Conservation (phyloP, 2,888 invertebrate genomes). For the Phymatocera aterrima region DNA sequence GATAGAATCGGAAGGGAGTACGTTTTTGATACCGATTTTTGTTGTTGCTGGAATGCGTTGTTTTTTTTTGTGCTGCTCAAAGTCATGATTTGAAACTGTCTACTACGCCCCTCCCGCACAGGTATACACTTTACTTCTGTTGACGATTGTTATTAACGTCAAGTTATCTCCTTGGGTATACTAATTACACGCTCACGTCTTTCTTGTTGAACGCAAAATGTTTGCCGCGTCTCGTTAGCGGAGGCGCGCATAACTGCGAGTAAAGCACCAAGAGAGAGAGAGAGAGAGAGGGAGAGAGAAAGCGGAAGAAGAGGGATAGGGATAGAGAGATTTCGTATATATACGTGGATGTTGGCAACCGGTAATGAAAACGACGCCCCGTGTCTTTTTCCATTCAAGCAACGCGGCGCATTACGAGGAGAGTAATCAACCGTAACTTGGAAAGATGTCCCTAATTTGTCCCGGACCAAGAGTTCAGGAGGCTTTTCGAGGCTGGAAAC, state of each 20-base stretch:
- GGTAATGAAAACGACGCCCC: conserved; percentile 45
- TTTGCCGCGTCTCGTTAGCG: conserved; percentile 31
- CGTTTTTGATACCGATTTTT: too few species aligned
- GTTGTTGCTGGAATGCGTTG: too few species aligned
- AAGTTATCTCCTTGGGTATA: neutral
- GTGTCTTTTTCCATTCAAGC: conserved; percentile 39
- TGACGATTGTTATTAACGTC: conserved; percentile 24
- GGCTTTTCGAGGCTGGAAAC: neutral
- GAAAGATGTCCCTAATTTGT: conserved; percentile 64
- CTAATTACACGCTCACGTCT: conserved; percentile 18
- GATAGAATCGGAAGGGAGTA: too few species aligned
- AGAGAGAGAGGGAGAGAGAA: neutral
- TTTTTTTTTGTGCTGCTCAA: too few species aligned
- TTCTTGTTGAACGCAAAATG: conserved; percentile 23
- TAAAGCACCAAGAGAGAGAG: neutral
- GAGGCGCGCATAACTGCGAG: neutral
- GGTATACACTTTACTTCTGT: neutral
- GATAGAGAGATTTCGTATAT: neutral
- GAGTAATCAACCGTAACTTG: conserved; percentile 62
- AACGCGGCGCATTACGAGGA: conserved; percentile 31
- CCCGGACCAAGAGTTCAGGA: conserved; percentile 48
- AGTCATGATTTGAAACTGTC: neutral
- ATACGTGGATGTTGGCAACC: conserved; percentile 12
- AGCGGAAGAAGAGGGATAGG: too few species aligned
- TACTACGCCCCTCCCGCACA: too few species aligned